phyloP scores from a whole-genome alignment of 2,888 invertebrate species.

The Melinaea marsaeus region DNA sequence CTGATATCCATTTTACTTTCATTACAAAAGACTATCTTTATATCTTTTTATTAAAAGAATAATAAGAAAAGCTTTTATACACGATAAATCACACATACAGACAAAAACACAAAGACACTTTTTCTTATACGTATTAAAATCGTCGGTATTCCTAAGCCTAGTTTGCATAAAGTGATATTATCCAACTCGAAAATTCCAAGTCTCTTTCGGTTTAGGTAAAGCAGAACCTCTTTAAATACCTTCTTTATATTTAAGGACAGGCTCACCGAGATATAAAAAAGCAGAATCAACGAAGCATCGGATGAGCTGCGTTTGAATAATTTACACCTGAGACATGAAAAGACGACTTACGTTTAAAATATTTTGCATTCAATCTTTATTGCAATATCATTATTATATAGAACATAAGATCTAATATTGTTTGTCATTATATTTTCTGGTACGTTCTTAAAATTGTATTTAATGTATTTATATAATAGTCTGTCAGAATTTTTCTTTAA shows the following conservation, averaged over 20 bases:
- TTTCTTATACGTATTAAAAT: not conserved
- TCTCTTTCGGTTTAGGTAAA: slow-evolving; percentile 20
- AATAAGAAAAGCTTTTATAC: too few species aligned
- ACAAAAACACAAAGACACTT: too few species aligned
- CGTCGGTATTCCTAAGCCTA: slow-evolving; percentile 15
- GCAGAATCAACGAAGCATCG: slow-evolving; percentile 49
- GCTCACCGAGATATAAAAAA: slow-evolving; percentile 60
- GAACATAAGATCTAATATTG: slow-evolving; percentile 30
- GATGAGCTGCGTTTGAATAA: slow-evolving; percentile 71
- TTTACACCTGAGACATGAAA: slow-evolving; percentile 70
- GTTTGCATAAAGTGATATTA: slow-evolving; percentile 15
- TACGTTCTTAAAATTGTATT: slow-evolving; percentile 13
- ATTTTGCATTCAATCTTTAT: slow-evolving; percentile 14
- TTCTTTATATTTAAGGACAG: slow-evolving; percentile 62
- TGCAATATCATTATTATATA: slow-evolving; percentile 32
- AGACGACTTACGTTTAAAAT: slow-evolving; percentile 45
- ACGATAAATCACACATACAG: too few species aligned
- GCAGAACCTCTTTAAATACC: slow-evolving; percentile 43
- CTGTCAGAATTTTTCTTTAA: slow-evolving; percentile 47
- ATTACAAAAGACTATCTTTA: not conserved
- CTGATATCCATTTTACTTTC: not conserved
- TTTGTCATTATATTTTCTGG: slow-evolving; percentile 16
- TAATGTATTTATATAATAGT: slow-evolving; percentile 21
- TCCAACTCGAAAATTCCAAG: slow-evolving; percentile 19
- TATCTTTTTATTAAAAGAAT: too few species aligned